phyloP scores from a whole-genome alignment of 53 echinoderm and acorn worm genomes.

The Zoroaster sp. region DNA sequence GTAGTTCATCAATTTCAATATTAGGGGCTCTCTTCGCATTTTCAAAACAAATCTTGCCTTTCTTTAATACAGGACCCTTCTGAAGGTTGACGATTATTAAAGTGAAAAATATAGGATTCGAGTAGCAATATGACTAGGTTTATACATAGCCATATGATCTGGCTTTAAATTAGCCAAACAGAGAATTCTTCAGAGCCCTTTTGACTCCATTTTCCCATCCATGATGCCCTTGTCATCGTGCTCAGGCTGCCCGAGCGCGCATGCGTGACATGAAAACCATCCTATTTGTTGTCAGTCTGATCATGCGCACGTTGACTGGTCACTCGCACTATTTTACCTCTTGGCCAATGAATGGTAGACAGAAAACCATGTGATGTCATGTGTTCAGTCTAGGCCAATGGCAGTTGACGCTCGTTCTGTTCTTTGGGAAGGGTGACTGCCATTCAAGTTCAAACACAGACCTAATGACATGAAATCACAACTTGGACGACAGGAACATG shows the following conservation, averaged over 20 bases:
- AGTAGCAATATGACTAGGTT: neutral
- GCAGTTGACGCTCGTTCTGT: neutral
- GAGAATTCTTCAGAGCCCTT: neutral
- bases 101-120: neutral
- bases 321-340: neutral
- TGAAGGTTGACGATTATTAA: neutral
- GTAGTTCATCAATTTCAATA: neutral
- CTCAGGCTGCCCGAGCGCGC: neutral
- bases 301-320: neutral
- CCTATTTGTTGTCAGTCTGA: neutral
- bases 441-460: neutral
- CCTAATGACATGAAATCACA: neutral
- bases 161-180: neutral
- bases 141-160: neutral
- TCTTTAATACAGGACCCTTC: neutral
- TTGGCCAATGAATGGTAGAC: neutral
- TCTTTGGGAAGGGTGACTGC: neutral
- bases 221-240: neutral
- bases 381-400: neutral
- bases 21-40: neutral
- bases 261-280: neutral
- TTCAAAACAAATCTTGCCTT: neutral
- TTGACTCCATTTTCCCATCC: neutral
- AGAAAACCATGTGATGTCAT: too few relatives aligned
- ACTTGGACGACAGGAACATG: neutral